These are phyloP conservation scores for Cryptus viduatorius DNA, from an alignment of 2,888 invertebrate species.

Conservation along the genomic window DNA sequence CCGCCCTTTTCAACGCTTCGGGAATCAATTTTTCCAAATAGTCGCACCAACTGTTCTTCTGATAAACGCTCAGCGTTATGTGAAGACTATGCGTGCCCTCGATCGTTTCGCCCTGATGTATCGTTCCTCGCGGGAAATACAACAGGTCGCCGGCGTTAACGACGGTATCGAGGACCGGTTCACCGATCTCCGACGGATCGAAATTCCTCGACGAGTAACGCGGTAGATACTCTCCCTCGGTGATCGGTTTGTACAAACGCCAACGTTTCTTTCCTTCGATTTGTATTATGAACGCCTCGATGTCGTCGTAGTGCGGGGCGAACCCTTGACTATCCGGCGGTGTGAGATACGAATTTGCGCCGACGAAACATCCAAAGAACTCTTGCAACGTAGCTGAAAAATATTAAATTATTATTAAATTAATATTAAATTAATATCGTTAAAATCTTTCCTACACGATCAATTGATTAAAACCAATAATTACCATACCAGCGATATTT, in stretches of 20 bases:
- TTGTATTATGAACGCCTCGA: slow-evolving; percentile 98
- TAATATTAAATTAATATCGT: neutral
- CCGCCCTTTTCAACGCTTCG: slow-evolving; percentile 90
- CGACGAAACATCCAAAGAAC: slow-evolving; percentile 96
- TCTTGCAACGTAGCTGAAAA: slow-evolving; percentile 92
- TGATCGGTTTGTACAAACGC: slow-evolving; percentile 94
- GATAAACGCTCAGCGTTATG: slow-evolving; percentile 96
- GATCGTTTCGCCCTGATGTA: slow-evolving; percentile 94
- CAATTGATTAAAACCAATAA: too few species aligned
- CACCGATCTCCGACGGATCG: slow-evolving; percentile 90
- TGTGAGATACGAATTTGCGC: slow-evolving; percentile 98
- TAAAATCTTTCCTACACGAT: neutral
- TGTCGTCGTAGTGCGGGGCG: slow-evolving; percentile 99
- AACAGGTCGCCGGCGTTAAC: slow-evolving; percentile 95
- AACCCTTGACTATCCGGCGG: slow-evolving; percentile 98
- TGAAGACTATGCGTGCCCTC: slow-evolving; percentile 95
- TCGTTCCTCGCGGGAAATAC: slow-evolving; percentile 96
- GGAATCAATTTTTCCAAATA: slow-evolving; percentile 93
- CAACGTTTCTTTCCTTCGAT: slow-evolving; percentile 98
- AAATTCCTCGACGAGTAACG: slow-evolving; percentile 94
- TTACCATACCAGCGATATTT: too few species aligned
- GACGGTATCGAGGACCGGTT: slow-evolving; percentile 92
- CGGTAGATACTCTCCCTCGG: slow-evolving; percentile 90
- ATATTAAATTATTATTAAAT: too few species aligned
- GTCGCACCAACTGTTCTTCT: slow-evolving; percentile 96